phyloP scores from a whole-genome alignment of 2,113 vertebrate species.

The Lutjanus erythropterus region DNA sequence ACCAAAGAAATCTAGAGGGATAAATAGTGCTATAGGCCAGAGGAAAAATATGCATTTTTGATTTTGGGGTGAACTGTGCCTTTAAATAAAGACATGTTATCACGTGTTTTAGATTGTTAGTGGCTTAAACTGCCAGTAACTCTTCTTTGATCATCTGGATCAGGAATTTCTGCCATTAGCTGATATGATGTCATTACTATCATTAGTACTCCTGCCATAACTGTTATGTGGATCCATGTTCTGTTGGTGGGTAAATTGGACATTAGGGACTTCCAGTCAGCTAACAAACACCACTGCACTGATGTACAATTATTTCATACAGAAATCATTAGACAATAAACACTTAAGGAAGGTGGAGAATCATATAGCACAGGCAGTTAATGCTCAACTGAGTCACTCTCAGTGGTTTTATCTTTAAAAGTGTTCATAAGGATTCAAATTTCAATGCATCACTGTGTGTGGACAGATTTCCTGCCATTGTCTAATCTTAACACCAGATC shows the following conservation, averaged over 20 bases:
- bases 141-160: neutral
- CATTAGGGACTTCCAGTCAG: neutral
- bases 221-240: neutral
- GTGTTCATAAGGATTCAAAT: neutral
- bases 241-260: slow-evolving; percentile 19
- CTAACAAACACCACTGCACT: neutral
- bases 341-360: neutral
- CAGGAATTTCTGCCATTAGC: neutral
- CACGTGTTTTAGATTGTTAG: neutral
- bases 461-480: neutral
- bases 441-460: no score
- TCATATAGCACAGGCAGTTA: neutral
- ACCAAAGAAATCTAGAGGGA: no score
- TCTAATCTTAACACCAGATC: no score
- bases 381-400: neutral
- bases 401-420: neutral
- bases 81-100: neutral
- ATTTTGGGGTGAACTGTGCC: no score
- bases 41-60: no score
- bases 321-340: neutral
- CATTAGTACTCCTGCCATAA: neutral
- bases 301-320: neutral
- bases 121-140: neutral
- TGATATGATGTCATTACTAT: neutral
- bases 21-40: no score